Base-by-base conservation (phyloP, 2,797 vertebrate genomes). In the Anomalospiza imberbis region DNA sequence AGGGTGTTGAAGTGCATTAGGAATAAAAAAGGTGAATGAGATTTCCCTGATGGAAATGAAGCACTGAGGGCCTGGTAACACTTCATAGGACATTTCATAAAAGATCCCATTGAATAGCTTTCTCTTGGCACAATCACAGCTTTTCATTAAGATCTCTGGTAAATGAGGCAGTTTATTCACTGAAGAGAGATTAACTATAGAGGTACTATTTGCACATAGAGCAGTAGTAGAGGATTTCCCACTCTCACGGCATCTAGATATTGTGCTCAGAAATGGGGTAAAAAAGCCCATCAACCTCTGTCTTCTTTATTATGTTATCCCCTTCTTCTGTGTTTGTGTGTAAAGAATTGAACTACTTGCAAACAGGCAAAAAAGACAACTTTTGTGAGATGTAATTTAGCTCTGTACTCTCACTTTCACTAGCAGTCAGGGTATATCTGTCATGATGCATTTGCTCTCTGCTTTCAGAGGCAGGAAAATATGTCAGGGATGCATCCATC, bases 61-160 rank as follows among this genome's bases (percentile, higher is more conserved):
- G 36, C 36, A 31, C 2, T 38, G 38, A 55, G 51, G 55, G 25
- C 9, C 36, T 24, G 5, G 18, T 44, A 66, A 53, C 40, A 34
- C 20, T 82, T 38, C 58, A 28, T 19, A 38, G 57, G 34, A 40
- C 13, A 29, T 77, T 92, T 86, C 42, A 18, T 26, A 75, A 17
- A 31, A 79, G 54, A 47, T 50, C 24, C 32, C 71, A 29, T 13
- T 61, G 55, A 32, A 17, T 82, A 85, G 24, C 31, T 70, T 91
- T 85, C n/a, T 79, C 57, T 89, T 82, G 55, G 68, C 32, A 83
- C 10, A 67, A 55, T 48, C 44, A 48, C 38, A 85, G 48, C 38
- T 86, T 91, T 89, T 89, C 47, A 75, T 68, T 78, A 78, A 89
- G 24, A 29, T 84, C 82, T 55, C 17, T 29, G 25, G 44, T 89